Base-by-base conservation (phyloP, 2,113 vertebrate species). In the Oryzias javanicus region DNA sequence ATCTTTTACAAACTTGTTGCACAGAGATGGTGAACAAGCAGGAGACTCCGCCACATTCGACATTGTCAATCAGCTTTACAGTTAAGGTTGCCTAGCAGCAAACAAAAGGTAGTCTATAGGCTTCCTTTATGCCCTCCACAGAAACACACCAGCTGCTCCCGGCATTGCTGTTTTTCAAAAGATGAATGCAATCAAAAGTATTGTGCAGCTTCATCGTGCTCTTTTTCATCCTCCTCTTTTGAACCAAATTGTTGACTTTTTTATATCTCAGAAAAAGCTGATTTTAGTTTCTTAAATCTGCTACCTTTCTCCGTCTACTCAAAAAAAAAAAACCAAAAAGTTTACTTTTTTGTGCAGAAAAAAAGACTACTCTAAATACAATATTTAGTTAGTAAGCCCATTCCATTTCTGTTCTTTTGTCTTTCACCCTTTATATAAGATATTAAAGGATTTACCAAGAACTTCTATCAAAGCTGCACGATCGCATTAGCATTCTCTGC, bases 21-120 rank as follows among this genome's bases (percentile, higher is more conserved):
- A 12, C 35, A 8, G 35, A 12, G 35, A 10, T 35, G 8, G 25
- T 27, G 25, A 27, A 27, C 25, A 27, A 27, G 25, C 25, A 27
- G 25, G 4, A 3, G 35, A 35, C 44, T 51, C 20, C 24, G 10
- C 56, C 14, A 24, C 41, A 59, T 42, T 48, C 29, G 29, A 15
- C 16, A 4, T 17, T 0, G 2, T 51, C 42, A 55, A 55, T 64
- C 50, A 58, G 60, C 45, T 72, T 56, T 60, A 54, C 61, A 63
- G 68, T 60, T 53, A 29, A 60, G 55, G 72, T 69, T 83, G 78
- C 70, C 76, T 77, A 60, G 67, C 72, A 75, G 78, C 65, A 55
- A 60, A 60, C 54, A 45, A 67, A 79, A 74, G 41, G 64, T 24
- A 54, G 49, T 55, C 48, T 56, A 45, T 29, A 59, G 1, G 6